Conservation (phyloP, 2,113 vertebrate genomes). For the Oncorhynchus gorbuscha region DNA sequence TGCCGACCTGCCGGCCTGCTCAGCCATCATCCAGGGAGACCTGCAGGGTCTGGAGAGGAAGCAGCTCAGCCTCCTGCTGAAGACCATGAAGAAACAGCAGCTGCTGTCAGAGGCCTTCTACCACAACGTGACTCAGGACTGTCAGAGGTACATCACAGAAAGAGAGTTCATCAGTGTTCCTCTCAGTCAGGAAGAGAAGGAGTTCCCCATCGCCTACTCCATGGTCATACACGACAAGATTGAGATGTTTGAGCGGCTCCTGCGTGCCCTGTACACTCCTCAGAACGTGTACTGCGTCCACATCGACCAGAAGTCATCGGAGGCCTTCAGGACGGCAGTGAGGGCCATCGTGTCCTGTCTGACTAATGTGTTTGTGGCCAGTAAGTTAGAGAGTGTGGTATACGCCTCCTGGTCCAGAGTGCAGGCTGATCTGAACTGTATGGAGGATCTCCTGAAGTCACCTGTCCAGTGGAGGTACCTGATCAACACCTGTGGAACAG, state of each 20-base stretch:
- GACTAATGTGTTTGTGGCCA: conserved; percentile 87
- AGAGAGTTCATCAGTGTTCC: conserved; percentile 76
- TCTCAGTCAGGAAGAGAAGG: conserved; percentile 78
- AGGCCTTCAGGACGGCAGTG: conserved; percentile 74
- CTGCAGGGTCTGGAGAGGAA: conserved; percentile 27
- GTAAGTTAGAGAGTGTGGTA: conserved; percentile 76
- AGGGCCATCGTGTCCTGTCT: conserved; percentile 80
- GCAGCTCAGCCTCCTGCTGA: conserved; percentile 34
- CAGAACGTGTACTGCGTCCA: conserved; percentile 93
- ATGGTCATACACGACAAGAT: conserved; percentile 89
- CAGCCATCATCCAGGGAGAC: conserved; percentile 71
- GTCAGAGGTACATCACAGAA: conserved; percentile 61
- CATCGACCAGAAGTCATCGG: conserved; percentile 77
- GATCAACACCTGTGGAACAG: conserved; percentile 72
- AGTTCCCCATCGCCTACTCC: conserved; percentile 86
- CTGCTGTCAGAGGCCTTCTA: conserved; percentile 66
- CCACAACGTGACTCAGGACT: conserved; percentile 77
- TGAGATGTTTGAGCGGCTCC: conserved; percentile 88
- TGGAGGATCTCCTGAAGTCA: conserved; percentile 82
- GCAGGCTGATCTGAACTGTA: conserved; percentile 94
- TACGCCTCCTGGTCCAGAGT: conserved; percentile 89
- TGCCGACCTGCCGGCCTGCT: conserved; percentile 69
- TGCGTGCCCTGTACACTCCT: conserved; percentile 81
- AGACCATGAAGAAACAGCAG: background rate
- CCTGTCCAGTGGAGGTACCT: conserved; percentile 82